These are phyloP conservation scores for Melanostigma gelatinosum DNA, from an alignment of 2,113 vertebrate genomes.

Conservation along the genomic window DNA sequence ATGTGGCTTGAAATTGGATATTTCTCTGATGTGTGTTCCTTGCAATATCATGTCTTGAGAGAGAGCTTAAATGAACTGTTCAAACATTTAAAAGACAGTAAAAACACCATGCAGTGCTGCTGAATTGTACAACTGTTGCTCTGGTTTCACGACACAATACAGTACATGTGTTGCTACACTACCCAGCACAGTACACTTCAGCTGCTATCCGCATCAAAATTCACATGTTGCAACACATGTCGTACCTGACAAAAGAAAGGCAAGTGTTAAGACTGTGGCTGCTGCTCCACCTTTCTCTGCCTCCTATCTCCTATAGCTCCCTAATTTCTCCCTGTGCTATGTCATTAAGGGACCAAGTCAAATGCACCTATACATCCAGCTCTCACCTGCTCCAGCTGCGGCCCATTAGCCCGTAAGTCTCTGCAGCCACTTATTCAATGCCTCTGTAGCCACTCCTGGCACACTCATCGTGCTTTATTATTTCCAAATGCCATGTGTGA, in stretches of 20 bases:
- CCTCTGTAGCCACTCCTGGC: neutral
- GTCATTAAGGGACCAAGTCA: constrained; percentile 12
- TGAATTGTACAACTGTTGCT: constrained; percentile 20
- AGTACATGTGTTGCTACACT: constrained; percentile 14
- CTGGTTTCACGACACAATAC: constrained; percentile 23
- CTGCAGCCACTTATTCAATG: constrained; percentile 8
- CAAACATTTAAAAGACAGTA: constrained; percentile 19
- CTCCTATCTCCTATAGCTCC: constrained; percentile 4
- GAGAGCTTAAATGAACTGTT: constrained; percentile 31
- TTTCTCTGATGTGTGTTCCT: constrained; percentile 35
- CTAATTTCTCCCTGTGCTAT: constrained; percentile 21
- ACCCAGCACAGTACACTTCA: constrained; percentile 8
- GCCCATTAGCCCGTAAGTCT: constrained; percentile 20
- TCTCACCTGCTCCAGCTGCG: constrained; percentile 32
- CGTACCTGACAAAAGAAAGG: constrained; percentile 38
- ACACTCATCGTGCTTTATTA: neutral
- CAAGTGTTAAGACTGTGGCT: constrained; percentile 38
- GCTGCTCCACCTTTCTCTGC: constrained; percentile 18
- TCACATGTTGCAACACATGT: constrained; percentile 19
- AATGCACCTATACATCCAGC: constrained; percentile 8
- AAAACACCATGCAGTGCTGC: constrained; percentile 5
- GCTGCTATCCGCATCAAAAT: constrained; percentile 28
- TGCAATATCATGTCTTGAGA: constrained; percentile 15
- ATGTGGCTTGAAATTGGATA: constrained; percentile 47
- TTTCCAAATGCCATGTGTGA: constrained; percentile 1